Conservation (phyloP, 2,888 invertebrate species). For the Ectemnius lituratus region DNA sequence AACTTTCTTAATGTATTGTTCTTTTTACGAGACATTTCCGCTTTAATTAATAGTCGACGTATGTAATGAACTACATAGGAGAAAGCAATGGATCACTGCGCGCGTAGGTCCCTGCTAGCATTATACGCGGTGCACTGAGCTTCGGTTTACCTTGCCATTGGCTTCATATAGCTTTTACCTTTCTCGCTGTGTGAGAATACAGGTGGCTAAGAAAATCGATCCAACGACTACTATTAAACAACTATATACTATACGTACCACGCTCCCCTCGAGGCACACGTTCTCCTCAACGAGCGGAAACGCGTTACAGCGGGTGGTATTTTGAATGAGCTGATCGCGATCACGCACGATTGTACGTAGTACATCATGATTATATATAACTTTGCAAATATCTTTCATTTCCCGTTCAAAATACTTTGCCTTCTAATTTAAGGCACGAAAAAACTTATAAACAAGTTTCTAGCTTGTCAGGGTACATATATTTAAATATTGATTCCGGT, state of each 20-base stretch:
- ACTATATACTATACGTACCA: conserved; percentile 15
- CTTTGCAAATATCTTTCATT: no score
- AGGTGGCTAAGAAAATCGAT: conserved; percentile 71
- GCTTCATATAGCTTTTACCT: conserved; percentile 60
- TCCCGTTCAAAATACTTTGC: no score
- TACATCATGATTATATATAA: no score
- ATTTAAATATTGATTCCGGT: no score
- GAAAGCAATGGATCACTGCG: conserved; percentile 1
- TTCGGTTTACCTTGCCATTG: conserved; percentile 70
- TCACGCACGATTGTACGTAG: not conserved
- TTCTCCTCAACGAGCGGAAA: conserved; percentile 34
- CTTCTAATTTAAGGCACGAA: no score
- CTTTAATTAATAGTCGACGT: no score
- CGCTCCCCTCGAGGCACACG: conserved; percentile 14
- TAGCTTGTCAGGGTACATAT: no score
- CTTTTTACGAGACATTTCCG: no score
- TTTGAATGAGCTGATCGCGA: conserved; percentile 19
- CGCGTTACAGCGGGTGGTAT: conserved; percentile 16
- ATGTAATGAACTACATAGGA: no score
- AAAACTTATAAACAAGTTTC: no score
- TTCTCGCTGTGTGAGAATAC: conserved; percentile 62
- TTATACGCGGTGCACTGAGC: conserved; percentile 67
- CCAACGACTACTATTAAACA: conserved; percentile 61
- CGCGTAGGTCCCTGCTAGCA: conserved; percentile 47
- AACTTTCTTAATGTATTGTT: no score